A percentile compares a stretch with the other conserved stretches of the same genome.
These are phyloP conservation scores for Microtus montanus DNA, from an alignment of 2,113 vertebrate genomes.

Conservation along the genomic window DNA sequence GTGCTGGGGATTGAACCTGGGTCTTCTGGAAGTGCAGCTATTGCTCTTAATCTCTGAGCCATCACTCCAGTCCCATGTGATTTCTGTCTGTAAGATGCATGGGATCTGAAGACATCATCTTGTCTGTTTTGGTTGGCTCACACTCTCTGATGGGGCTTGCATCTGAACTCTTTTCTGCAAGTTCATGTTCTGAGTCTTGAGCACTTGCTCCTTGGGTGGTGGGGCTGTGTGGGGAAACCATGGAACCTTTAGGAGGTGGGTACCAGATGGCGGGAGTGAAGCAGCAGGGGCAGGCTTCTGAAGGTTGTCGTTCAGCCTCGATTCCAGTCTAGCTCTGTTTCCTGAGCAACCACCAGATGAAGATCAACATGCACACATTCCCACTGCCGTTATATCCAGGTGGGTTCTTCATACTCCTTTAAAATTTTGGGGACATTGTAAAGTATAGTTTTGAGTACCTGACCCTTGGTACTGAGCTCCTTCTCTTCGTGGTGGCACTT, in stretches of 20 bases:
- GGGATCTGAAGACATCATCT: accelerated
- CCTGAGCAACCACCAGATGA: not conserved
- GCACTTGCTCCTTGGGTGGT: not conserved
- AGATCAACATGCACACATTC: not conserved
- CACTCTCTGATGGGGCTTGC: not conserved
- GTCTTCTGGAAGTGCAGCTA: not conserved
- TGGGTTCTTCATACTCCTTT: not conserved
- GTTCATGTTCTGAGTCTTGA: not conserved
- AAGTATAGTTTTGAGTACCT: not conserved
- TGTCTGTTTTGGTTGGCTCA: not conserved
- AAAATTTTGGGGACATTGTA: too few species aligned
- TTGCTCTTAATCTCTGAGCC: not conserved
- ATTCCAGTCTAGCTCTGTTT: not conserved
- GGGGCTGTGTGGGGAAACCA: not conserved
- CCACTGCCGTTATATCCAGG: not conserved
- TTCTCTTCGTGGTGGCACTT: too few species aligned
- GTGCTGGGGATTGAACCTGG: not conserved
- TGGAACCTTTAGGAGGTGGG: not conserved
- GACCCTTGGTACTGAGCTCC: not conserved
- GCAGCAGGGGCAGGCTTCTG: not conserved
- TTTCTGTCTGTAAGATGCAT: too few species aligned
- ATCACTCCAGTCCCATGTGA: not conserved
- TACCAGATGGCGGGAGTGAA: too few species aligned
- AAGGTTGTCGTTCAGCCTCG: not conserved
- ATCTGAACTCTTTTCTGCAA: not conserved